Evolutionary conservation across 2,113 vertebrate genomes (phyloP), one percentile per base, ranked within the genome.

Genomic region (Fregata magnificens): DNA sequence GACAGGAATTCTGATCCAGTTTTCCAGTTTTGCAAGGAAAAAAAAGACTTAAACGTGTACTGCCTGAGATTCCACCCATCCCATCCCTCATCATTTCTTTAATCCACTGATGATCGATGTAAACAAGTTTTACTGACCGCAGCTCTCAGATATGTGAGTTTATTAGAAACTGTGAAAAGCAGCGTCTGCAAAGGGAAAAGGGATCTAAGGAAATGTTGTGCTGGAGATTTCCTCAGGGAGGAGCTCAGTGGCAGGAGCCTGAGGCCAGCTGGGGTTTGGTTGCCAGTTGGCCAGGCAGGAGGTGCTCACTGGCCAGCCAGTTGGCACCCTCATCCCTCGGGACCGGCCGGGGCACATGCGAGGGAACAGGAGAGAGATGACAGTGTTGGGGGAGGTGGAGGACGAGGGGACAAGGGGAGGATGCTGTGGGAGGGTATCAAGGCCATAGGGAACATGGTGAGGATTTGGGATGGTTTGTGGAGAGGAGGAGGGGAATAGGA

Each of bases 131-230:
- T 93, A 70, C 77, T 2, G 3, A 67, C 38, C 71, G 28, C 69
- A 87, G 73, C 65, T 91, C 69, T 94, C 56, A 70, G 44, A 74
- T 21, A 55, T 0, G 2, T 11, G 19, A 45, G 44, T 95, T 93
- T 65, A 89, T 84, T 76, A 89, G 84, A 72, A 93, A 85, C 44
- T 34, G 42, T 71, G 78, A 84, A 79, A 91, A 86, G 83, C 69
- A 84, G 67, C 83, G 73, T 92, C 86, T 95, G 95, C 83, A 92
- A 77, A 88, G 67, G 28, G 28, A 86, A 90, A 76, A 73, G 59
- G 40, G 15, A 83, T 81, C 52, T 67, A 92, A 79, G 47, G 38
- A 50, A 79, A 36, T 61, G 91, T 59, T 80, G 38, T 84, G 73
- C 86, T 84, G 83, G 53, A 88, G 82, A 79, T 88, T 80, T 92